Evolutionary conservation across 2,113 vertebrate genomes (phyloP).

Genomic region (Pelecanus crispus): DNA sequence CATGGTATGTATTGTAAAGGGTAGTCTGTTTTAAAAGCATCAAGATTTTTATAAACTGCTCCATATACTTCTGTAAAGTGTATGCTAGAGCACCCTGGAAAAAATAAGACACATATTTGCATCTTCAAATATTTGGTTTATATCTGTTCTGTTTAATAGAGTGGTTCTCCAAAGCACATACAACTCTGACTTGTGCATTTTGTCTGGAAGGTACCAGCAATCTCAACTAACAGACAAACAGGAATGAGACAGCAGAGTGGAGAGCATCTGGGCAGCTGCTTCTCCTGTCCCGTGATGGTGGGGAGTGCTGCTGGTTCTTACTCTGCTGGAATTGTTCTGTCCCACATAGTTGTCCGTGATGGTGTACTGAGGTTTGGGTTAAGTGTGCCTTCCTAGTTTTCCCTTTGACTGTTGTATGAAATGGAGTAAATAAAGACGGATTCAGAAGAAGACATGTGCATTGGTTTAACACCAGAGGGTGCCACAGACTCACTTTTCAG

Average conservation of each 20-base stretch:
- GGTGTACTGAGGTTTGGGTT: not conserved
- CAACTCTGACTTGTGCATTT: not conserved
- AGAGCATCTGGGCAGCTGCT: not conserved
- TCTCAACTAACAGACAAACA: not conserved
- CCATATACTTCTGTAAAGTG: not conserved
- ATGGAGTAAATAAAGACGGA: not conserved
- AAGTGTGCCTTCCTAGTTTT: not conserved
- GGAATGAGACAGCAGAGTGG: not conserved
- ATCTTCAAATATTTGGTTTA: not conserved
- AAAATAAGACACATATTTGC: accelerated
- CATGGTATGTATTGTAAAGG: not conserved
- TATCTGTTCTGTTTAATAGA: not conserved
- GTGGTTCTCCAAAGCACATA: not conserved
- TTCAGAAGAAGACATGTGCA: not conserved
- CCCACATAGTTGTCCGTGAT: accelerated
- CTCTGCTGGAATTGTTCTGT: not conserved
- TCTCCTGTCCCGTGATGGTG: accelerated
- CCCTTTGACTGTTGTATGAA: not conserved
- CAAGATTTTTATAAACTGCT: not conserved
- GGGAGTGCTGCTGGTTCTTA: not conserved
- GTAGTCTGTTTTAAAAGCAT: not conserved
- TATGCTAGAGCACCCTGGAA: not conserved
- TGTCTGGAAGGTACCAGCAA: not conserved
- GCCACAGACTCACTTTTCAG: conserved; percentile 62
- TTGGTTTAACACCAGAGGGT: conserved; percentile 71